These are phyloP conservation scores for Passerina amoena DNA, from an alignment of 2,113 vertebrate genomes.

Conservation along the genomic window DNA sequence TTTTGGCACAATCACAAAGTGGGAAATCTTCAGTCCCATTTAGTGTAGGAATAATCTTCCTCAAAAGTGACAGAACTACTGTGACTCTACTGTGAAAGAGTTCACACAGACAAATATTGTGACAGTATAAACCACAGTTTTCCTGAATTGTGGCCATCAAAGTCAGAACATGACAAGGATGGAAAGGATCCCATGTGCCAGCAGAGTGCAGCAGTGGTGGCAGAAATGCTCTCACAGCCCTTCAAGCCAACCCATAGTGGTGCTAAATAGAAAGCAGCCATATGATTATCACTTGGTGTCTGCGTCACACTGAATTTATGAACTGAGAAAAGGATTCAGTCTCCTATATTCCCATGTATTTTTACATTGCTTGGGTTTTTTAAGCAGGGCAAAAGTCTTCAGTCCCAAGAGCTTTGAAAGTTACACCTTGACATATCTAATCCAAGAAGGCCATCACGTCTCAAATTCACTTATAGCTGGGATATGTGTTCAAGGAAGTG, in stretches of 20 bases:
- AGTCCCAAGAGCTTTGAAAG: neutral
- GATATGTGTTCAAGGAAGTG: neutral
- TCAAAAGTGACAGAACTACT: neutral
- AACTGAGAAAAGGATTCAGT: neutral
- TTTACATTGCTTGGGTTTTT: neutral
- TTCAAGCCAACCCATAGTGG: neutral
- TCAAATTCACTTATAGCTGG: neutral
- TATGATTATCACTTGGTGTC: neutral
- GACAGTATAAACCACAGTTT: neutral
- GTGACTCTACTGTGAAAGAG: rapidly evolving
- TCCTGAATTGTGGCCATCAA: neutral
- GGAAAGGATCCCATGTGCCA: neutral
- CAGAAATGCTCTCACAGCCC: neutral
- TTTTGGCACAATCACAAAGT: neutral
- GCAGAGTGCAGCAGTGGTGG: neutral
- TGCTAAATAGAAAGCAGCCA: neutral
- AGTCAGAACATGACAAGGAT: neutral
- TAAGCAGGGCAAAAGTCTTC: neutral
- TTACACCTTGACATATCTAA: neutral
- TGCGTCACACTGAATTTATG: neutral
- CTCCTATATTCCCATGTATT: neutral
- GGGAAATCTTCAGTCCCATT: neutral
- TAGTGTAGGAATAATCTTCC: neutral
- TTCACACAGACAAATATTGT: neutral
- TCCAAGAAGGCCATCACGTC: neutral